These are phyloP conservation scores for Spizaetus ornatus DNA, from an alignment of 2,113 vertebrate species.

Conservation along the genomic window DNA sequence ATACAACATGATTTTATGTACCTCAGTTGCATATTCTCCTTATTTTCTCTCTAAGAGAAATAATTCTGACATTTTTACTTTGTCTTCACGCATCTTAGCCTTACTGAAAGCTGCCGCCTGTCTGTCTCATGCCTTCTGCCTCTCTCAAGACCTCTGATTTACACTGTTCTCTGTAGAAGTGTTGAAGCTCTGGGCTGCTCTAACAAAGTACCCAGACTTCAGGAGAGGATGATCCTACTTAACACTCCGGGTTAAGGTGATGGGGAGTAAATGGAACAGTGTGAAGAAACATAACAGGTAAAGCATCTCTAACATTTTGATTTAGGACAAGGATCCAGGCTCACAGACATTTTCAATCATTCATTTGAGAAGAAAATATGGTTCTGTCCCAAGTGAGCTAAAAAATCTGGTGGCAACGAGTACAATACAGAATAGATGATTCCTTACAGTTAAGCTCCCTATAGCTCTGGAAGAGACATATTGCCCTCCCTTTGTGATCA, in stretches of 20 bases:
- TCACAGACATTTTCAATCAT: background rate
- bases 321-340: background rate
- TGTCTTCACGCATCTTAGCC: background rate
- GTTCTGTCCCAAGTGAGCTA: background rate
- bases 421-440: background rate
- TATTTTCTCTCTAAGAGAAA: background rate
- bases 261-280: background rate
- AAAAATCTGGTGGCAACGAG: background rate
- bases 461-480: background rate
- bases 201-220: background rate
- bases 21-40: background rate
- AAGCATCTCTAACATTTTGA: background rate
- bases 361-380: background rate
- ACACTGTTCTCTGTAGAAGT: background rate
- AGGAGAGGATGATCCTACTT: background rate
- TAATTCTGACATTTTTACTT: background rate
- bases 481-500: background rate
- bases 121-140: background rate
- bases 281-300: background rate
- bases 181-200: background rate
- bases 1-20: background rate
- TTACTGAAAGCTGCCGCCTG: background rate
- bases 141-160: background rate
- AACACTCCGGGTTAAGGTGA: background rate
- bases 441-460: background rate